These are phyloP conservation scores for Sialia sialis DNA, from an alignment of 2,113 vertebrate genomes.

Conservation along the genomic window DNA sequence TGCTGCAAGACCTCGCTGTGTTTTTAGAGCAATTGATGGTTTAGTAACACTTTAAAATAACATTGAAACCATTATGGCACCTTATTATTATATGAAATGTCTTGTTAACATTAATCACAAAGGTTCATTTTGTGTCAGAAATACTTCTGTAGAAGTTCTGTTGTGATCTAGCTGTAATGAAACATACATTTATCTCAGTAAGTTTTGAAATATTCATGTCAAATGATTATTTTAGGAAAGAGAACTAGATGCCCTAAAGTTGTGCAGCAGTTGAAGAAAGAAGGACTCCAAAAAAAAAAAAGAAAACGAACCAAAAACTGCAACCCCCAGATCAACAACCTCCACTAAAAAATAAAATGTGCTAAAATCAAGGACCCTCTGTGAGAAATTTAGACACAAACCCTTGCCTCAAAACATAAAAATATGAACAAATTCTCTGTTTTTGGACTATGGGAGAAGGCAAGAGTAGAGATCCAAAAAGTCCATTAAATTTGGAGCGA, in stretches of 20 bases:
- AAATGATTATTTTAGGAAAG: not conserved
- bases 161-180: slow-evolving; percentile 57
- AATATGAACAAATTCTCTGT: not conserved
- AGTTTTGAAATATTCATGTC: slow-evolving; percentile 46
- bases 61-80: slow-evolving; percentile 53
- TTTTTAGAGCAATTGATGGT: slow-evolving; percentile 65
- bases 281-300: not conserved
- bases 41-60: slow-evolving; percentile 71
- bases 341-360: not conserved
- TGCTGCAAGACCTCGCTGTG: slow-evolving; percentile 40
- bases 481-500: not conserved
- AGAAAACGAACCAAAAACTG: not conserved
- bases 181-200: slow-evolving; percentile 49
- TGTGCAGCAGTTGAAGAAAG: not conserved
- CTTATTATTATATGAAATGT: slow-evolving; percentile 50
- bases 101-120: slow-evolving; percentile 64
- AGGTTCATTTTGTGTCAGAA: slow-evolving; percentile 44
- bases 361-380: not conserved
- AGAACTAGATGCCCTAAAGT: not conserved
- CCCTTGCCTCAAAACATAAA: not conserved
- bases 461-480: not conserved
- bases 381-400: not conserved
- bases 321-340: not conserved
- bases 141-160: slow-evolving; percentile 42
- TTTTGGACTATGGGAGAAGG: not conserved